Conservation (phyloP, 2,797 vertebrate genomes). For the Champsocephalus gunnari region DNA sequence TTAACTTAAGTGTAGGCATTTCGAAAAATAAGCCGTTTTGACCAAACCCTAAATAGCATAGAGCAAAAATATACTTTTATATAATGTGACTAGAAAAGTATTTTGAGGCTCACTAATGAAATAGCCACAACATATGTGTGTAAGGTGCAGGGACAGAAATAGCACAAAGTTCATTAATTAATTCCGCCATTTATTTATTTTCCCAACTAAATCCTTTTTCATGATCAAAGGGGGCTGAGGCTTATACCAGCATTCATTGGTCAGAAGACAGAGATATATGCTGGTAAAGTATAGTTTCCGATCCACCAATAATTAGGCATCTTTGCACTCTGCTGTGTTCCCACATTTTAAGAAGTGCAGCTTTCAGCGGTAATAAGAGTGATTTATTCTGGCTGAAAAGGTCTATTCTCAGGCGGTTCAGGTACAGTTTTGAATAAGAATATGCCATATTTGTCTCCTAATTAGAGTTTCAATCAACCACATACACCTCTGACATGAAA, state of each 20-base stretch:
- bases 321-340: slow-evolving; percentile 28
- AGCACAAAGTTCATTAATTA: background rate
- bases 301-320: slow-evolving; percentile 38
- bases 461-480: background rate
- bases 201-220: slow-evolving; percentile 24
- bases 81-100: background rate
- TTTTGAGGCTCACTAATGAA: background rate
- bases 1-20: slow-evolving; percentile 1
- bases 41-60: background rate
- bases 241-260: slow-evolving; percentile 31
- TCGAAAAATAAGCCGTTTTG: background rate
- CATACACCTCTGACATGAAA: no score
- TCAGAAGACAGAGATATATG: slow-evolving; percentile 21
- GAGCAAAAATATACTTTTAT: background rate
- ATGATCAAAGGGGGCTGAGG: slow-evolving; percentile 27
- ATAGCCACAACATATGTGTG: background rate
- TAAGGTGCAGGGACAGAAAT: background rate
- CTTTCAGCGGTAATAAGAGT: slow-evolving; percentile 37
- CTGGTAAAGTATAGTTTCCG: slow-evolving; percentile 44
- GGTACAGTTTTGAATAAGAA: no score
- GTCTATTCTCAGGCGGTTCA: background rate
- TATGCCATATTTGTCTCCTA: background rate
- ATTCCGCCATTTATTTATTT: slow-evolving; percentile 26
- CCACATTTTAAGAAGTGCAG: slow-evolving; percentile 24
- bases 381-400: slow-evolving; percentile 36